phyloP scores from a whole-genome alignment of 2,888 invertebrate species.

The Atrina japonica region DNA sequence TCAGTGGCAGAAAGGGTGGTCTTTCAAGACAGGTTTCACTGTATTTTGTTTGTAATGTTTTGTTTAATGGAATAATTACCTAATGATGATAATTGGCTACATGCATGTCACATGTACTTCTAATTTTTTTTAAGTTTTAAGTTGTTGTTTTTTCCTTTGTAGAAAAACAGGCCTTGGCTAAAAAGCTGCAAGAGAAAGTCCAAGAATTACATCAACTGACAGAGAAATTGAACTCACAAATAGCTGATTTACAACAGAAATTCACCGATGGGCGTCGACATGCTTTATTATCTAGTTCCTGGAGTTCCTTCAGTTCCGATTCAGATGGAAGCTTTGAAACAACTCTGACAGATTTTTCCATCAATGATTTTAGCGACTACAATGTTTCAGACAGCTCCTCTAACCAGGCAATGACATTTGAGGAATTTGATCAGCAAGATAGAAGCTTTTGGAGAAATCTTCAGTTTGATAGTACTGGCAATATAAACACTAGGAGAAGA shows the following conservation, averaged over 20 bases:
- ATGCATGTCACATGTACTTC: too few species aligned
- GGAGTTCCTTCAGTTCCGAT: constrained; percentile 16
- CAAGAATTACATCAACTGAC: constrained; percentile 59
- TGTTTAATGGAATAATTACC: too few species aligned
- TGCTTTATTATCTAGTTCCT: neutral
- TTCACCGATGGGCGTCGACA: constrained; percentile 6
- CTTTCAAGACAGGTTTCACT: too few species aligned
- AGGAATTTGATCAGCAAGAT: constrained; percentile 27
- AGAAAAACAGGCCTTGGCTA: constrained; percentile 58
- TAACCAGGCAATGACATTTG: constrained; percentile 14
- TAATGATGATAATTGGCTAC: too few species aligned
- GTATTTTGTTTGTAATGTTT: too few species aligned
- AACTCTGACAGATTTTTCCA: neutral
- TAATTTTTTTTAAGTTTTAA: too few species aligned
- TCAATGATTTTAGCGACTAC: constrained; percentile 10
- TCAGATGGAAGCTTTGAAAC: neutral
- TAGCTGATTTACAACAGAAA: constrained; percentile 55
- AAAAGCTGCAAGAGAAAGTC: constrained; percentile 58
- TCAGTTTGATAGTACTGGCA: neutral
- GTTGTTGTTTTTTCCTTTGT: too few species aligned
- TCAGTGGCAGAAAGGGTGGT: too few species aligned
- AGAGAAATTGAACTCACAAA: constrained; percentile 58
- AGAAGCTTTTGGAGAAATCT: constrained; percentile 30
- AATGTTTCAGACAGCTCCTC: neutral
- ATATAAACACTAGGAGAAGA: constrained; percentile 7